Percentiles rank a stretch among this genome's conserved stretches.
Evolutionary conservation across 1,140 invertebrate species (phyloP).

Genomic region (Parasteatoda tepidariorum): DNA sequence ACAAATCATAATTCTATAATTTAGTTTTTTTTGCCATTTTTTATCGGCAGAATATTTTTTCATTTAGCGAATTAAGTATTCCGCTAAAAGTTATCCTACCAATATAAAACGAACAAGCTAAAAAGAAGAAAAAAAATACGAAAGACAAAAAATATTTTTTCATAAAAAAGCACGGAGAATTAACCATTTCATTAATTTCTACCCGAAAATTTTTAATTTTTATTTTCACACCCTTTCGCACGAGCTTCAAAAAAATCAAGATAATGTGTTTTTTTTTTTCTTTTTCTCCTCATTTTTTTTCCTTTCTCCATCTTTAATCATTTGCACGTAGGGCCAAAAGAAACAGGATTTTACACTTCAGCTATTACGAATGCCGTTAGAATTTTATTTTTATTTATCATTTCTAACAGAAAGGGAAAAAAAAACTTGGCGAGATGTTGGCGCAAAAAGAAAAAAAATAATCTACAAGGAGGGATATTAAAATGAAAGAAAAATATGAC

Average conservation of each 20-base stretch:
- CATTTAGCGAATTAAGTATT: slow-evolving; percentile 33
- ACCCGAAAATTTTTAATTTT: slow-evolving; percentile 47
- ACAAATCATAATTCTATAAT: slow-evolving; percentile 47
- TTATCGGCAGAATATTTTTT: slow-evolving; percentile 28
- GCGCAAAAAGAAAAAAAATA: not conserved
- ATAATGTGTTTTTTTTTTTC: slow-evolving; percentile 31
- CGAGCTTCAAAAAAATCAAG: not conserved
- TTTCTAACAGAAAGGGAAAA: not conserved
- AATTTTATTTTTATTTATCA: not conserved
- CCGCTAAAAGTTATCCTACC: slow-evolving; percentile 36
- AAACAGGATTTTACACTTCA: slow-evolving; percentile 46
- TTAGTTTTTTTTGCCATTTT: slow-evolving; percentile 26
- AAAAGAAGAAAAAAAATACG: slow-evolving; percentile 4
- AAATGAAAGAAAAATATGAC: slow-evolving; percentile 26
- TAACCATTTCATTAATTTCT: slow-evolving; percentile 60
- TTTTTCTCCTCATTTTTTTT: not conserved
- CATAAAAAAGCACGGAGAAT: slow-evolving; percentile 35
- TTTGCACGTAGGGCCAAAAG: slow-evolving; percentile 24
- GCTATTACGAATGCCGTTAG: slow-evolving; percentile 37
- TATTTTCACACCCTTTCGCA: slow-evolving; percentile 41
- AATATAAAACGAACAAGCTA: not conserved
- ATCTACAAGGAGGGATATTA: slow-evolving; percentile 6
- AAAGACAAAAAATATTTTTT: slow-evolving; percentile 6
- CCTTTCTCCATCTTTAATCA: slow-evolving; percentile 21
- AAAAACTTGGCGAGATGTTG: not conserved